Base-by-base conservation (phyloP, 2,888 invertebrate species). In the Spicauda simplicius region DNA sequence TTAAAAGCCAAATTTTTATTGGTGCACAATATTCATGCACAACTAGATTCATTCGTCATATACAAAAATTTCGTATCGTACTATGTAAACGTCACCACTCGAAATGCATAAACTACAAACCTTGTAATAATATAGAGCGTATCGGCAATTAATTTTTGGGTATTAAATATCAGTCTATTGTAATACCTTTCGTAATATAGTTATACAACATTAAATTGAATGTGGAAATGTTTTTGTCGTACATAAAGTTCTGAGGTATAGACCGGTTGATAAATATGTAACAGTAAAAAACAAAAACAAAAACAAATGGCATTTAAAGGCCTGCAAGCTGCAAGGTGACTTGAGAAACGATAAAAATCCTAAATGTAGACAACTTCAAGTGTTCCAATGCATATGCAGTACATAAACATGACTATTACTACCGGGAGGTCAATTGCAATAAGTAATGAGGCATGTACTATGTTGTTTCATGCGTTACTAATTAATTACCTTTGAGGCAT, bases 251-350 rank as follows among this genome's bases (percentile, higher is more conserved):
- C 12, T n/a, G n/a, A n/a, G 37, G n/a, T 45, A 45, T n/a, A n/a
- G 45, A 45, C 45, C 45, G 45, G 45, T 45, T 45, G 45, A 45
- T 45, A 45, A 33, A 33, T 37, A 45, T 45, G 12, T n/a, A 45
- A 45, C 6, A 45, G n/a, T n/a, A n/a, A 45, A 45, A 45, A 45
- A 45, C 37, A 37, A 37, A 37, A 37, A 37, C 37, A 37, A 37
- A 37, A 37, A 37, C 45, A 45, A 45, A 45, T 45, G 45, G n/a
- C 45, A 45, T 45, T 45, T 45, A 45, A 45, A 45, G n/a, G 45
- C 45, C n/a, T 6, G 45, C 45, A n/a, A n/a, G n/a, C n/a, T 45
- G 6, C 45, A 45, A 45, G 45, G 45, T 45, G 3, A 45, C 45
- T 45, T 45, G 12, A 45, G n/a, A n/a, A 45, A n/a, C 45, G 45